These are phyloP conservation scores for Polydrusus pterygomalis DNA, from an alignment of 2,888 invertebrate genomes.

Conservation along the genomic window DNA sequence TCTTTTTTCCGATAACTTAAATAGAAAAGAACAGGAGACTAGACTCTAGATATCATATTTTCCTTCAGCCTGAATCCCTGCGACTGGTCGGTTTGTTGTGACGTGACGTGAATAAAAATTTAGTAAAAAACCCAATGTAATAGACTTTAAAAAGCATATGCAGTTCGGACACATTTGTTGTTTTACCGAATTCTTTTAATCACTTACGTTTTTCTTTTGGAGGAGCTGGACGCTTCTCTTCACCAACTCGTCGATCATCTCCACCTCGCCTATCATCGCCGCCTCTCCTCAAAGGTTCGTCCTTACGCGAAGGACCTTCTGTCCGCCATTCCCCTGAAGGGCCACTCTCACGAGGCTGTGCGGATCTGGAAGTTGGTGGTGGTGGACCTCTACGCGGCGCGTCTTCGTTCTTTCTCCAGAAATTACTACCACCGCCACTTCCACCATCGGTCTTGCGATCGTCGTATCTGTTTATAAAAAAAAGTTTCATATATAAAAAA, in stretches of 20 bases:
- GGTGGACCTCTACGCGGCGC: conserved; percentile 49
- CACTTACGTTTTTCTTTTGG: conserved; percentile 68
- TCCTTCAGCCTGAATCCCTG: too few species aligned
- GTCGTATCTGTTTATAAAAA: conserved; percentile 23
- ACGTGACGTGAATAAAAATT: too few species aligned
- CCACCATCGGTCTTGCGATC: conserved; percentile 45
- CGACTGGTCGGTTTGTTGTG: too few species aligned
- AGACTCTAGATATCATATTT: too few species aligned
- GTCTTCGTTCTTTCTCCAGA: conserved; percentile 52
- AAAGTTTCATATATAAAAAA: too few species aligned
- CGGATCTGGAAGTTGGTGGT: conserved; percentile 43
- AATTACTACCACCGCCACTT: conserved; percentile 22
- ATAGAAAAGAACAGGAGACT: too few species aligned
- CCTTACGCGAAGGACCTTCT: conserved; percentile 53
- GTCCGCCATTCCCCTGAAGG: conserved; percentile 51
- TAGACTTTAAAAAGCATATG: too few species aligned
- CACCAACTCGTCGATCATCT: conserved; percentile 29
- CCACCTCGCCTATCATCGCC: conserved; percentile 44
- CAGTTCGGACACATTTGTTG: too few species aligned
- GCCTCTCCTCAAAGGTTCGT: conserved; percentile 59
- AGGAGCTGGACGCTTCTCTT: conserved; percentile 57
- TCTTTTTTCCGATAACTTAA: too few species aligned
- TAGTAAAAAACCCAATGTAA: too few species aligned
- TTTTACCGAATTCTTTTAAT: too few species aligned
- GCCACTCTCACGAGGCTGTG: conserved; percentile 53